phyloP scores from a whole-genome alignment of 2,888 invertebrate genomes.

The Dorcus parallelipipedus region DNA sequence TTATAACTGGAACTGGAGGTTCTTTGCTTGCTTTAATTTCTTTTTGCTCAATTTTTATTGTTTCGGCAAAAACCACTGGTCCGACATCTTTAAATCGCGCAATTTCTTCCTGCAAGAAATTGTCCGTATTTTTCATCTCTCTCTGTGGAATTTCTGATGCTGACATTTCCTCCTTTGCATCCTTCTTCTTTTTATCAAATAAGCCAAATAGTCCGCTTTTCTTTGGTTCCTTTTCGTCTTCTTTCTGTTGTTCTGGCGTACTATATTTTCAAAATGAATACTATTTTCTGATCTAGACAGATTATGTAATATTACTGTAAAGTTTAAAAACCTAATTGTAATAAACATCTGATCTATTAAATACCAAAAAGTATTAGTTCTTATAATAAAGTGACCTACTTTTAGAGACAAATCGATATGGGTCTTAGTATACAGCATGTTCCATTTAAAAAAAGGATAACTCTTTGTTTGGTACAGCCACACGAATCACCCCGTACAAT shows the following conservation, averaged over 20 bases:
- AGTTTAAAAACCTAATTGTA: no score
- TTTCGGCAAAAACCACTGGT: background rate
- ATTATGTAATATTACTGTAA: no score
- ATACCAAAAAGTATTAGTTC: no score
- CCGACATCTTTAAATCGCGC: conserved; percentile 23
- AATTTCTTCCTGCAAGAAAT: conserved; percentile 23
- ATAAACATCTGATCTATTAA: no score
- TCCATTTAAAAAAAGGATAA: no score
- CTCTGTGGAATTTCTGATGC: conserved; percentile 3
- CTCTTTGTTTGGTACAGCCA: no score
- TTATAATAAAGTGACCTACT: no score
- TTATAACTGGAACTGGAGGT: background rate
- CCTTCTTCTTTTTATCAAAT: conserved; percentile 23
- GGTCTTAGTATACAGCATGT: no score
- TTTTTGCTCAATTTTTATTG: background rate
- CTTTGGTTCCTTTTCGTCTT: conserved; percentile 15
- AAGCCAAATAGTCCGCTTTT: conserved; percentile 28
- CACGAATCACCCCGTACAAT: no score
- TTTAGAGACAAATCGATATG: no score
- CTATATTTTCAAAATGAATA: no score
- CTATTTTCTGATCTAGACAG: no score
- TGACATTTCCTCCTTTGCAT: conserved; percentile 1
- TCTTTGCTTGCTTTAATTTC: background rate
- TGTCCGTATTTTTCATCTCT: conserved; percentile 11
- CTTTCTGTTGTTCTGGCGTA: background rate